Base-by-base conservation (phyloP, 1,140 invertebrate genomes). In the Pteromalus puparum region DNA sequence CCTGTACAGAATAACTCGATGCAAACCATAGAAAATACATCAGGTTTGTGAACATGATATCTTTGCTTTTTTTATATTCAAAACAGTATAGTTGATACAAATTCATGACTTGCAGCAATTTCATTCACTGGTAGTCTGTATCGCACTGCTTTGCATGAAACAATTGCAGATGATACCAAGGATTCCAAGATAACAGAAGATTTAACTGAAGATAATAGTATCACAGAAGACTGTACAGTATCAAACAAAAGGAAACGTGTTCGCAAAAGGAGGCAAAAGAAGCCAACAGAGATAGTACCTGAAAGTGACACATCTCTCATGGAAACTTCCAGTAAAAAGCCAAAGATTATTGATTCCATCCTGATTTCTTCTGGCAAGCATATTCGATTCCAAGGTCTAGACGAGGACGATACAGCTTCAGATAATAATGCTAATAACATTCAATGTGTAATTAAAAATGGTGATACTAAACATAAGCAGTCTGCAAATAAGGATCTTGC, bases 381-480 rank as follows among this genome's bases (percentile, higher is more conserved):
- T 80, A 90, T 90, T 82, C 73, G 89, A 3, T 90, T 91, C 79
- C 82, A 88, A 68, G 81, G 73, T 38, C 7, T 74, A 18, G 87
- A 87, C 48, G 21, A 38, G 10, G 15, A 81, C 86, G 48, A 53
- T 48, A 75, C 18, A 18, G 42, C 48, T 74, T 81, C 48, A n/a
- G 70, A 77, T 74, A 73, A 4, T 24, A 53, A 68, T 76, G 13
- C 9, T 46, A 0, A 80, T 28, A 70, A 30, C 38, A n/a, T 72
- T 28, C 75, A 86, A 30, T 76, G 86, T 30, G 21, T 87, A 24
- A 83, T 42, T 74, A 28, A 83, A 0, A 81, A 83, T 15, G 53
- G 38, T 73, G 30, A 82, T 34, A 67, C 65, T 10, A 61, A 12
- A 24, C 79, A 87, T 67, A 72, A 86, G 12, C 67, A 84, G 30